Evolutionary conservation across 1,140 invertebrate genomes (phyloP), one percentile per base, ranked within the genome.

Genomic region (Dufourea novaeangliae): DNA sequence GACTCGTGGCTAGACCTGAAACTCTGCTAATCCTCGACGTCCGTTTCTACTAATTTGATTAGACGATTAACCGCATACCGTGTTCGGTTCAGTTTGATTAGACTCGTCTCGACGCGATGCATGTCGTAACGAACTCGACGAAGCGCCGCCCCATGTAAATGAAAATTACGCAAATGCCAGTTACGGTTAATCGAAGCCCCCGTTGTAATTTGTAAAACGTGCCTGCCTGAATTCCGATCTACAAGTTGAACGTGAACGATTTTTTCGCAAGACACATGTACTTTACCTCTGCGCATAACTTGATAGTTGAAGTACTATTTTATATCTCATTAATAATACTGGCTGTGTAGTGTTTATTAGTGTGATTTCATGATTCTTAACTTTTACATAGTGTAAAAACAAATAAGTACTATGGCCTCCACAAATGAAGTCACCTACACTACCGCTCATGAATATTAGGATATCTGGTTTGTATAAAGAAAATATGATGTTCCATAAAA

Each of bases 121-220:
- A 63, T 61, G 64, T 78, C 82, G 82, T 84, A 85, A 85, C 83
- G 82, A 84, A 84, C 82, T 83, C 72, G 76, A 59, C 80, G 81
- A 70, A 73, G 62, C 67, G 66, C 46, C 34, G 63, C 27, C 8
- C 32, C 20, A 29, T 66, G 46, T 61, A 41, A 44, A 73, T 67
- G 69, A 72, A 70, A 83, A 83, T 83, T 82, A 82, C 81, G 68
- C 69, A 83, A 83, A 82, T 79, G 50, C 50, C 59, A 64, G 39
- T 66, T n/a, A 29, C 61, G 39, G 41, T 79, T 25, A 68, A 62
- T 78, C 46, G 25, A 70, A 22, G 46, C 12, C 44, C 17, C 54
- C 10, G 29, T 37, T 17, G 34, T 50, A 63, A 27, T 83, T 74
- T 68, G 20, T 27, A 4, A 54, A 14, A 0, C 14, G 0, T 34